These are phyloP conservation scores for Poecilus cupreus DNA, from an alignment of 2,888 invertebrate species.

Conservation along the genomic window DNA sequence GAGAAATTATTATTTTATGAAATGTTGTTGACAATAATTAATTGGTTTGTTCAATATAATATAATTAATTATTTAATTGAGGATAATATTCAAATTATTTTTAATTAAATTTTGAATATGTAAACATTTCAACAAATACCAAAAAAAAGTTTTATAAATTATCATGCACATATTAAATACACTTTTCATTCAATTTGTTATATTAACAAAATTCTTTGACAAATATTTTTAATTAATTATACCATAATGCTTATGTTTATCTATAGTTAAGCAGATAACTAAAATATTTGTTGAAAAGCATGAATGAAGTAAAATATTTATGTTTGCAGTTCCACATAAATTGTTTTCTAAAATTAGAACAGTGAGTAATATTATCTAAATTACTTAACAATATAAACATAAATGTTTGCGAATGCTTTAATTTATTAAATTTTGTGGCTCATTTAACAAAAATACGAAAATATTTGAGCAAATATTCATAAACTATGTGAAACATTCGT, in stretches of 20 bases:
- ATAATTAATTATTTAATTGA: too few relatives aligned
- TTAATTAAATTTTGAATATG: too few relatives aligned
- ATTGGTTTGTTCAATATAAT: too few relatives aligned
- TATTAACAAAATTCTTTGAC: too few relatives aligned
- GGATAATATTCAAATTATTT: too few relatives aligned
- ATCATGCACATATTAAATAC: too few relatives aligned
- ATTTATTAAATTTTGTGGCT: neutral
- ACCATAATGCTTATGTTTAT: conserved; percentile 3
- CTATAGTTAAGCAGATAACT: neutral
- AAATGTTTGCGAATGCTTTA: neutral
- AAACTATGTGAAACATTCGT: conserved; percentile 25
- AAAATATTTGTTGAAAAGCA: neutral
- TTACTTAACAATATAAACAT: neutral
- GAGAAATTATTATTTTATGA: too few relatives aligned
- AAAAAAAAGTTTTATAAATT: too few relatives aligned
- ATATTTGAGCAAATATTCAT: neutral
- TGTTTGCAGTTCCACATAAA: neutral
- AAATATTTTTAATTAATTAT: too few relatives aligned
- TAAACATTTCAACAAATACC: too few relatives aligned
- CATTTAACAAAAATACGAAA: neutral
- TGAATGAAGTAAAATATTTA: neutral
- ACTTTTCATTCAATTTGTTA: too few relatives aligned
- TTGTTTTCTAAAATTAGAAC: neutral
- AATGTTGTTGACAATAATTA: too few relatives aligned
- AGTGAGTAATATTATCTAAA: neutral